Percentiles rank a stretch among this genome's conserved stretches.
Evolutionary conservation across 92 coral and sea anemone genomes (phyloP).

Genomic region (Actinostola sp.): DNA sequence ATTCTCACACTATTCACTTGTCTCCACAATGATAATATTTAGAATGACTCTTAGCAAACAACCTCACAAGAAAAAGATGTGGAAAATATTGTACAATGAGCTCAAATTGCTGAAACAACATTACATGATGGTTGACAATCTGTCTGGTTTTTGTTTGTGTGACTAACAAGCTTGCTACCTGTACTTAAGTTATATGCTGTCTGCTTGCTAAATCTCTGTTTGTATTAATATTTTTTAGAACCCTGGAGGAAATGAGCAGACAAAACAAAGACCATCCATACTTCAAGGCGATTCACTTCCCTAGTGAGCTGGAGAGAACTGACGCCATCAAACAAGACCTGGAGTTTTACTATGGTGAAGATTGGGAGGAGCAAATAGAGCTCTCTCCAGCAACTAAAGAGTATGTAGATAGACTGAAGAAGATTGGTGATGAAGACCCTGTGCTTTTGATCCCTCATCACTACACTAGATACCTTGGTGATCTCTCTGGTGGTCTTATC

Average conservation of each 20-base stretch:
- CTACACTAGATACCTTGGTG: conserved; percentile 95
- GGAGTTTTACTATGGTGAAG: conserved; percentile 85
- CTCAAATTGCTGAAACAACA: no score
- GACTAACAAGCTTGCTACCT: no score
- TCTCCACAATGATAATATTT: no score
- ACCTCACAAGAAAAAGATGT: no score
- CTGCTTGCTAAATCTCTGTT: background rate
- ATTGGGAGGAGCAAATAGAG: conserved; percentile 81
- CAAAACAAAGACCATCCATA: conserved; percentile 75
- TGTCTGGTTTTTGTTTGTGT: no score
- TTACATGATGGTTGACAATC: no score
- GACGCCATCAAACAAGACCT: conserved; percentile 76
- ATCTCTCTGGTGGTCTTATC: conserved; percentile 91
- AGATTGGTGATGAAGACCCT: conserved; percentile 83
- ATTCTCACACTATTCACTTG: no score
- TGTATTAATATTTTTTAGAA: conserved; percentile 31
- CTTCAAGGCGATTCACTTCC: conserved; percentile 82
- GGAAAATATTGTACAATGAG: no score
- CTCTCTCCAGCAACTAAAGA: conserved; percentile 76
- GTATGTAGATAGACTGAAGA: conserved; percentile 79
- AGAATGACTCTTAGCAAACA: no score
- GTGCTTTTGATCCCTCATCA: conserved; percentile 89
- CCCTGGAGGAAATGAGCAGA: conserved; percentile 88
- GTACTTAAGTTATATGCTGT: no score
- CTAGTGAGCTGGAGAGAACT: conserved; percentile 78